A percentile compares a stretch with the other conserved stretches of the same genome.
Evolutionary conservation across 2,113 vertebrate genomes (phyloP).

Genomic region (Nerophis lumbriciformis): DNA sequence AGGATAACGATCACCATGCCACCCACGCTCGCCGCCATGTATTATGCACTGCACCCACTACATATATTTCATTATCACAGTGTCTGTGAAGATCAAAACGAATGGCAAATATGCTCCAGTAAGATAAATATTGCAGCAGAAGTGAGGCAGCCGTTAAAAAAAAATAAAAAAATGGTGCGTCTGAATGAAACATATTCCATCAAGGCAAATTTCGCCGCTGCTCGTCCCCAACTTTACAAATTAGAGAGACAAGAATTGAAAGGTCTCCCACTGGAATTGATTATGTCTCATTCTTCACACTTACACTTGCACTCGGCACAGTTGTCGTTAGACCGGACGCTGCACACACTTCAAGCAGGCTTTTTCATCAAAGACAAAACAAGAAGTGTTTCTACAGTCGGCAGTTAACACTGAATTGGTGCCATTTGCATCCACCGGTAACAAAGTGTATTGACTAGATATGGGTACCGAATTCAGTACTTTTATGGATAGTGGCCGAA

Average conservation of each 20-base stretch:
- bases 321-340: no score
- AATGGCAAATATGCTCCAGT: constrained; percentile 44
- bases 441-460: no score
- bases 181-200: constrained; percentile 19
- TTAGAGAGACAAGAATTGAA: not conserved
- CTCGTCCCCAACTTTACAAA: constrained; percentile 20
- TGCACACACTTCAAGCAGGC: no score
- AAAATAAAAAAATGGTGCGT: constrained; percentile 1
- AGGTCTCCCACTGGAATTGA: not conserved
- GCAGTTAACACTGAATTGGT: no score
- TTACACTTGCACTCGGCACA: not conserved
- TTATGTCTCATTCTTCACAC: not conserved
- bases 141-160: not conserved
- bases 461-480: no score
- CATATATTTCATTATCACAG: constrained; percentile 59
- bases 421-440: no score
- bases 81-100: constrained; percentile 60
- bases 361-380: no score
- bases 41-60: constrained; percentile 49
- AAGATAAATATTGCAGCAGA: constrained; percentile 41
- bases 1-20: constrained; percentile 10
- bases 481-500: no score
- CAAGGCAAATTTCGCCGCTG: constrained; percentile 33
- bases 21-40: constrained; percentile 39
- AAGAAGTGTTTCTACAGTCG: no score